Evolutionary conservation across 2,797 vertebrate species (phyloP), one percentile per base, ranked within the genome.

Genomic region (Psittacula derbiana): DNA sequence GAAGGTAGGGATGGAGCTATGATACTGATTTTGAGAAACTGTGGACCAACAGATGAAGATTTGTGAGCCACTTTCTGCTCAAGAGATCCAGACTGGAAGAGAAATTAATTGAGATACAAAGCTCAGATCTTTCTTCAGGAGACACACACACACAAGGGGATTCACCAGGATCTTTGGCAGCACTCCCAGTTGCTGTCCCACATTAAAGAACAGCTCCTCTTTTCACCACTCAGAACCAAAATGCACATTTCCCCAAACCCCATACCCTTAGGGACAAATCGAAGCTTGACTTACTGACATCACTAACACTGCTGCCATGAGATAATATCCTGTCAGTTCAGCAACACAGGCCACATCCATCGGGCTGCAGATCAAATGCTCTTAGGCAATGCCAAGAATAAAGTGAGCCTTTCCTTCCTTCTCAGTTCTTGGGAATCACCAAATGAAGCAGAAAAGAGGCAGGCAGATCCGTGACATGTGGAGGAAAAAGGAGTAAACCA

Each of bases 1-100:
- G n/a, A 24, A 31, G 31, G 33, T 0, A 0, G 10, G 6, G 27
- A 31, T 2, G 50, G 50, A 72, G 23, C 28, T n/a, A 9, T 6
- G 13, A 76, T 12, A 49, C 6, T 6, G n/a, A 25, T 89, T 50
- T 60, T n/a, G 30, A 47, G 55, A 64, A 66, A 52, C 12, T 1
- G 3, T 4, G 5, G 73, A 61, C n/a, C 20, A 65, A 55, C 4
- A 60, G 44, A 31, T 52, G n/a, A 41, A 6, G 5, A 8, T 12
- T 55, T 0, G 0, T 33, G 65, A 76, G 61, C 38, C n/a, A 41
- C 53, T 20, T 80, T 55, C 72, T 65, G n/a, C 53, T 83, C 41
- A 58, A 73, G 72, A 86, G 87, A 84, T 33, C 18, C 61, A 50
- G 18, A 65, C 41, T 16, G 23, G 17, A 16, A 46, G 18, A 65